Base-by-base conservation (phyloP, 2,113 vertebrate genomes). In the Coreoperca whiteheadi region DNA sequence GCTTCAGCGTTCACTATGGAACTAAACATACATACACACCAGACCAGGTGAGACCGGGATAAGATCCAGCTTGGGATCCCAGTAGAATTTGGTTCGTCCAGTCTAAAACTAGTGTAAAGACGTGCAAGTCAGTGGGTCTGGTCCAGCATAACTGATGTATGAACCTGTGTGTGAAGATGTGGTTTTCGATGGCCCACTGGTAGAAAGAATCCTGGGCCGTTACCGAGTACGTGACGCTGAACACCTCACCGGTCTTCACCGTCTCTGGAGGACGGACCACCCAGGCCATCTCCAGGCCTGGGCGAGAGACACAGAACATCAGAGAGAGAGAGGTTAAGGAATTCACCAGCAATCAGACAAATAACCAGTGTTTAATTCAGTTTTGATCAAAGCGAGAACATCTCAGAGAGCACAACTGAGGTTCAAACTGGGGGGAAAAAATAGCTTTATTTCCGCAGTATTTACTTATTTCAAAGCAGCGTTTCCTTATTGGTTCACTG, bases 201-300 rank as follows among this genome's bases (percentile, higher is more conserved):
- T 97, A 97, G 93, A 98, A 98, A 2, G 83, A 59, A 20, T 97
- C 96, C 37, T 90, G 94, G 14, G 93, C 94, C 1, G 94, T 94
- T 2, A 97, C 94, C 0, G 95, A 89, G 46, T 96, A 98, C 0
- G 93, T 94, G 18, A 97, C 95, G 0, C 84, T 94, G 87, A 98
- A 98, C 34, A 93, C 91, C 79, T 96, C 90, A 0, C 96, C 96
- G 32, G 89, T 96, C 72, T 96, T 89, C 34, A 95, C 84, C 12
- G 87, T 93, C 81, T 96, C 96, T 14, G 96, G 96, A 82, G 96
- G 96, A 14, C 95, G 95, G 15, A 95, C 85, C 1, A 97, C 88
- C 96, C 97, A 98, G 4, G 95, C 73, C 97, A 97, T 98, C 91
- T 97, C 96, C 70, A 98, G 92, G 59, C 97, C 97, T 98, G 78